Evolutionary conservation across 2,888 invertebrate genomes (phyloP), one percentile per base, ranked within the genome.

Genomic region (Epinotia brunnichana): DNA sequence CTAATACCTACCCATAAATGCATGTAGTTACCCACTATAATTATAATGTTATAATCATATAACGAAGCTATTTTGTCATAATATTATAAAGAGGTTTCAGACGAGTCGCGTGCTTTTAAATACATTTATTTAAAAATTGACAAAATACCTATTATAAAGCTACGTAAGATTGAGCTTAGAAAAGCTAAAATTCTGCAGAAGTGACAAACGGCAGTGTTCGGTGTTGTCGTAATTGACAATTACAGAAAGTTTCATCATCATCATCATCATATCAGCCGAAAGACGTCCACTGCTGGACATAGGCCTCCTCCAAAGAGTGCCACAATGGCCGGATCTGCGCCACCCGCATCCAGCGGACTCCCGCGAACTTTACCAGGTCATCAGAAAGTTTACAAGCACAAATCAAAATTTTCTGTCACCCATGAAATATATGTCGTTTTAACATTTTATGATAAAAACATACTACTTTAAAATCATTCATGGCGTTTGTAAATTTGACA

Each of bases 121-220:
- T 62, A 35, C 48, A 68, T 69, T 44, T 72, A 66, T 71, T 56
- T 44, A 56, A 57, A 72, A 73, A 63, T 62, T 69, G 56, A 44
- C 62, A 63, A 69, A 63, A 69, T 35, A 67, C 67, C 35, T 73
- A 59, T 48, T 39, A 51, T 24, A 54, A 71, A 67, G 54, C 61
- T 61, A 61, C 35, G 15, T 29, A 71, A 66, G 29, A 61, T 57
- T 54, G 44, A 61, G 71, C 54, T 67, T 29, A 29, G 5, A 66
- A 17, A 59, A 66, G 53, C 35, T 59, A 24, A 24, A 21, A 73
- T 81, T 82, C 82, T 79, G 79, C 81, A 71, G 73, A 77, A 75
- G 81, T 85, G 84, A 81, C 80, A 82, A 85, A 87, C 90, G 91
- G 91, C 91, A 91, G 91, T 91, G 89, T 85, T 80, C 77, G 73